Percentiles rank a stretch among this genome's conserved stretches.
Evolutionary conservation across 2,888 invertebrate species (phyloP).

Genomic region (Cremastinae sp.): DNA sequence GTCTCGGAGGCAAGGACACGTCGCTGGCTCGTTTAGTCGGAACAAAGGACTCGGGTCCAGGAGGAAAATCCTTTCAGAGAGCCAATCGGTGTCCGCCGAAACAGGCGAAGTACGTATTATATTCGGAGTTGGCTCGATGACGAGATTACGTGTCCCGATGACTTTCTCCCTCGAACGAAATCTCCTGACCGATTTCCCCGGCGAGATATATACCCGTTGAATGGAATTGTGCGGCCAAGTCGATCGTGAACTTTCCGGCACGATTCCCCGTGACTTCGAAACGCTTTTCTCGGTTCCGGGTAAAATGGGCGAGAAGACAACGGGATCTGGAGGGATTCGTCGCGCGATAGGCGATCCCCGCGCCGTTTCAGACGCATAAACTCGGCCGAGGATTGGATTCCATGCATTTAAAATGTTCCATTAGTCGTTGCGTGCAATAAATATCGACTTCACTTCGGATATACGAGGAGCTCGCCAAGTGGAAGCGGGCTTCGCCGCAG

Average conservation of each 20-base stretch:
- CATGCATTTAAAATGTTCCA: conserved; percentile 79
- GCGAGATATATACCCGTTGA: background rate
- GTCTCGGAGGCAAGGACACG: no score
- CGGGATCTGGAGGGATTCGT: conserved; percentile 2
- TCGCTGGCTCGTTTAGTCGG: no score
- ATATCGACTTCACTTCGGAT: conserved; percentile 67
- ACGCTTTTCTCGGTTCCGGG: background rate
- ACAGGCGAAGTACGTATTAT: no score
- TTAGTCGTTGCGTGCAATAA: conserved; percentile 77
- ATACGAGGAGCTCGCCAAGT: conserved; percentile 1
- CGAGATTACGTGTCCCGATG: no score
- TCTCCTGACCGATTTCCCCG: conserved; percentile 10
- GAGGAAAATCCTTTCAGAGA: background rate
- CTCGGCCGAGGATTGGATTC: conserved; percentile 68
- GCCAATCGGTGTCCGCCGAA: background rate
- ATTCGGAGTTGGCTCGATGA: no score
- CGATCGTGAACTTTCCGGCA: no score
- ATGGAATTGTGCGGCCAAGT: no score
- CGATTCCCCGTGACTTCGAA: no score
- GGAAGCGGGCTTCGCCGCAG: conserved; percentile 17
- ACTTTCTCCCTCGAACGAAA: background rate
- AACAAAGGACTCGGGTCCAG: background rate
- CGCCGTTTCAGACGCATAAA: conserved; percentile 20
- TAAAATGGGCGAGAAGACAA: conserved; percentile 30
- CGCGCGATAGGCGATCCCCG: background rate